Evolutionary conservation across 2,888 invertebrate genomes (phyloP).

Genomic region (Drosophila monieri): DNA sequence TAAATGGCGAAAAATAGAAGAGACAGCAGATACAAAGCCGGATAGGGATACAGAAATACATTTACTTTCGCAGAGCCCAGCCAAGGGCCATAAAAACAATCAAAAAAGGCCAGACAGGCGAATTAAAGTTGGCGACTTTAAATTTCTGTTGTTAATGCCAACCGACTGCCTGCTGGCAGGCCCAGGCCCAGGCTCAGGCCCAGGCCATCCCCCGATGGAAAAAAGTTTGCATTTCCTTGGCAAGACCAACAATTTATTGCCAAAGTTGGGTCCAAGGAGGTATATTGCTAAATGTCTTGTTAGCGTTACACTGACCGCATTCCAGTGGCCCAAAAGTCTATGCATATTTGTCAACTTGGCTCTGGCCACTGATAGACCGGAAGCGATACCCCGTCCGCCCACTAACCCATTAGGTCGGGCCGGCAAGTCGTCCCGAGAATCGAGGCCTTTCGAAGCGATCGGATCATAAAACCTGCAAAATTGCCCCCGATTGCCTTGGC

Average conservation of each 20-base stretch:
- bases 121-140: conserved; percentile 69
- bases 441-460: conserved; percentile 56
- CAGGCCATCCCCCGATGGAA: not conserved
- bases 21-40: conserved; percentile 26
- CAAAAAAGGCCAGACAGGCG: conserved; percentile 42
- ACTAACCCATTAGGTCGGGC: conserved; percentile 30
- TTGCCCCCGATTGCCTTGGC: conserved; percentile 45
- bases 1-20: conserved; percentile 57
- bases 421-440: conserved; percentile 6
- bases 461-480: conserved; percentile 69
- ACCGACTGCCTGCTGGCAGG: conserved; percentile 4
- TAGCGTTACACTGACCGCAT: conserved; percentile 74
- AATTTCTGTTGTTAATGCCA: conserved; percentile 69
- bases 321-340: conserved; percentile 56
- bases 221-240: conserved; percentile 41
- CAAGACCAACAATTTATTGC: conserved; percentile 71
- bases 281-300: conserved; percentile 64
- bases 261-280: conserved; percentile 60
- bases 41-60: conserved; percentile 4
- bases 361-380: conserved; percentile 63
- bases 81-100: conserved; percentile 45
- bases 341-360: conserved; percentile 72
- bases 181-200: not conserved
- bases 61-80: not conserved
- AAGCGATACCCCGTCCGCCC: conserved; percentile 50